Evolutionary conservation across 2,888 invertebrate genomes (phyloP), one percentile per base, ranked within the genome.

Genomic region (Erpobdella octoculata): DNA sequence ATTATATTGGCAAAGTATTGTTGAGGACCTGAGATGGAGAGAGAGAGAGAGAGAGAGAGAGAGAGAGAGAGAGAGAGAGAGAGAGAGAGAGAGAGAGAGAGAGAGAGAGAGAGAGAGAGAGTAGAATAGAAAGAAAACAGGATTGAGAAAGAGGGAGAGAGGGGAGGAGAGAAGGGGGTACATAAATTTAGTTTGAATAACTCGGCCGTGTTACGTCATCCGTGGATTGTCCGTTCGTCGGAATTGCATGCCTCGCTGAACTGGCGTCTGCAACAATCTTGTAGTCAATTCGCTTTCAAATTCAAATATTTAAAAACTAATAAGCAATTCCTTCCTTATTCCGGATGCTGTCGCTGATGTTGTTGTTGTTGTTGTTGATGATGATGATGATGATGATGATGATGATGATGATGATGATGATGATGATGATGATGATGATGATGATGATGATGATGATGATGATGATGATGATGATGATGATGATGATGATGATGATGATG

Each of bases 391-490:
- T 53, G 53, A 53, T 28, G n/a, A 28, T 28, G 53, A 53, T 15
- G 5, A 15, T 53, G 53, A 12, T 53, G 53, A 53, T n/a, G 41
- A 2, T 66, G 67, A 66, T 21, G 67, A 66, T 46, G 67, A 66
- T 36, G 67, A 66, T 46, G 37, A 48, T 46, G 62, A 62, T 9
- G 62, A 62, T 62, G 62, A 62, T 31, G 62, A 62, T 28, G 28
- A 28, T 28, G 62, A 62, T 28, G 48, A 28, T 68, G 68, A 46
- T 48, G 48, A 21, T 68, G 68, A 46, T 53, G 67, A 38, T 8
- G 69, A 58, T 58, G 53, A 31, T 33, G 36, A 21, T 33, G 4
- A 9, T 31, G 33, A 9, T 4, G 31, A 59, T 9, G 21, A 2
- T 67, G 67, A 37, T 41, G 41, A 3, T 67, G 41, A 28, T 25